phyloP scores from a whole-genome alignment of 2,113 vertebrate species.

The Regulus satrapa region DNA sequence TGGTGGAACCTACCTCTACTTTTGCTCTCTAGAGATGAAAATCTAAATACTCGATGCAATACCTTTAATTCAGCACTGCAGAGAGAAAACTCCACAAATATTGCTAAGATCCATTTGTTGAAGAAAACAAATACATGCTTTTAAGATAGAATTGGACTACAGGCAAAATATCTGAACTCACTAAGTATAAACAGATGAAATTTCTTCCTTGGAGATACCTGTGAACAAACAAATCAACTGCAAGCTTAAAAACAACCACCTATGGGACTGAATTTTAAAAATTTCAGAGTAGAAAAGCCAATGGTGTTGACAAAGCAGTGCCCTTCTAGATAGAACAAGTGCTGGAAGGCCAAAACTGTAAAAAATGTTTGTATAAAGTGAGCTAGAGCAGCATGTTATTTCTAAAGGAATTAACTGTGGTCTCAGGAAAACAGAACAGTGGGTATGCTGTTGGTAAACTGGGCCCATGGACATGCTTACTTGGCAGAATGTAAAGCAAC shows the following conservation, averaged over 20 bases:
- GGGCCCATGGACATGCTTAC: constrained; percentile 42
- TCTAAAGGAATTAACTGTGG: constrained; percentile 38
- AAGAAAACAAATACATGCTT: background rate
- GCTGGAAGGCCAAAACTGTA: constrained; percentile 9
- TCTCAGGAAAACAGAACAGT: background rate
- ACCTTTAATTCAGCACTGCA: background rate
- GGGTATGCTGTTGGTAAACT: background rate
- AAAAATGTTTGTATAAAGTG: constrained; percentile 38
- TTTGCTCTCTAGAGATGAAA: background rate
- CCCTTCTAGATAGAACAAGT: background rate
- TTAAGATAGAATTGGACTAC: background rate
- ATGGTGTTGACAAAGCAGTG: background rate
- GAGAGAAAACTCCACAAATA: background rate
- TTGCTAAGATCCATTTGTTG: background rate
- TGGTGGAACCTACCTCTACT: background rate
- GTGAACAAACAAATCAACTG: constrained; percentile 5
- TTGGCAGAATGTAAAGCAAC: constrained; percentile 47
- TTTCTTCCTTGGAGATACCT: constrained; percentile 2
- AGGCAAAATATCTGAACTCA: background rate
- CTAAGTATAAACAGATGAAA: background rate
- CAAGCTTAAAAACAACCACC: background rate
- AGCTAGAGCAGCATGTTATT: constrained; percentile 50
- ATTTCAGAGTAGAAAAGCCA: background rate
- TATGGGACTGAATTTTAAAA: background rate
- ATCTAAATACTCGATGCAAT: background rate